Conservation (phyloP, 2,888 invertebrate genomes). For the Cheilosia pagana region DNA sequence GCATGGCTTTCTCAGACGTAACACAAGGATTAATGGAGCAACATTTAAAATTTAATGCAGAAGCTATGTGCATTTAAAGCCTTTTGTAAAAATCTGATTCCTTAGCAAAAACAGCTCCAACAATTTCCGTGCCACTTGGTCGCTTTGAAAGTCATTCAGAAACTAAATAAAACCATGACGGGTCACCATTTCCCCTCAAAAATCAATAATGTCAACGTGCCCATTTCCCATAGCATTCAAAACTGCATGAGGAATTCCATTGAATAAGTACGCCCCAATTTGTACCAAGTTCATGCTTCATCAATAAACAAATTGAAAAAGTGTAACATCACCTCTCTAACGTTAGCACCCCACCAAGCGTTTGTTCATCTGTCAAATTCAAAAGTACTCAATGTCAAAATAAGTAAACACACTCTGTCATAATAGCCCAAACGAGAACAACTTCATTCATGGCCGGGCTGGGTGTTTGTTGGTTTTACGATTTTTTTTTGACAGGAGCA, state of each 20-base stretch:
- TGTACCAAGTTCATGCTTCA: not conserved
- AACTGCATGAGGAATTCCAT: not conserved
- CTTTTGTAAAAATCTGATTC: no score
- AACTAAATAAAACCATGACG: no score
- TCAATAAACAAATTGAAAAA: slow-evolving; percentile 10
- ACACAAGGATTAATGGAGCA: no score
- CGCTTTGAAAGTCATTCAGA: no score
- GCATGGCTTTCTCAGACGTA: no score
- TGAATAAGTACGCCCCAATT: not conserved
- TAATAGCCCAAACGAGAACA: slow-evolving; percentile 4
- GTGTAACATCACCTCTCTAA: not conserved
- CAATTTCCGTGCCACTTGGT: no score
- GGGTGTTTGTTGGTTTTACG: slow-evolving; percentile 23
- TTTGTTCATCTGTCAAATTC: slow-evolving; percentile 12
- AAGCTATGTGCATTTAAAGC: no score
- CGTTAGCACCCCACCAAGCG: not conserved
- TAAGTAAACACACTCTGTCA: not conserved
- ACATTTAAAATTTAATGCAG: no score
- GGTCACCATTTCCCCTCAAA: no score
- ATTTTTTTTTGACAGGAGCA: slow-evolving; percentile 11
- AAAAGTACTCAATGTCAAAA: slow-evolving; percentile 12
- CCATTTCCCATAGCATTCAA: not conserved
- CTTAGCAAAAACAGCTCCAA: no score
- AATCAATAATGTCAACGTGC: not conserved
- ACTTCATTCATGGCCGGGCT: slow-evolving; percentile 21